These are phyloP conservation scores for Atractosteus spatula DNA, from an alignment of 2,113 vertebrate genomes.

Conservation along the genomic window DNA sequence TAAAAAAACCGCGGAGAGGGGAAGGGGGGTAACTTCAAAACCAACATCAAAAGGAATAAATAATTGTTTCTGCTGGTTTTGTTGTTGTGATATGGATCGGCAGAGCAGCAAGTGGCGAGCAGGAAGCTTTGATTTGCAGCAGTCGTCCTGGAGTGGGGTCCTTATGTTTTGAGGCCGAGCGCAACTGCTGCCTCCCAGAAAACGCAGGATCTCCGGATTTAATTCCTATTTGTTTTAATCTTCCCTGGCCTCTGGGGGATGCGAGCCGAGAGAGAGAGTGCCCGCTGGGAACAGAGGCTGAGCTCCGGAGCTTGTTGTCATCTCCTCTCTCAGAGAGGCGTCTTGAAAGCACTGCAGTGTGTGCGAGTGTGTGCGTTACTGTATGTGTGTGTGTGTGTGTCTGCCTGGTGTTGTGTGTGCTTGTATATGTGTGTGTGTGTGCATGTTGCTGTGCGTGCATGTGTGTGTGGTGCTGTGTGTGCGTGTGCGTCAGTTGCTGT, in stretches of 20 bases:
- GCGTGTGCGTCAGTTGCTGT: too few species aligned
- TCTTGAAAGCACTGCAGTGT: conserved; percentile 19
- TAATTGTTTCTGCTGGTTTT: conserved; percentile 98
- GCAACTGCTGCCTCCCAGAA: conserved; percentile 76
- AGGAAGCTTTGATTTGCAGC: conserved; percentile 93
- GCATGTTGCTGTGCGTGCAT: not conserved
- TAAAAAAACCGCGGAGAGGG: conserved; percentile 52
- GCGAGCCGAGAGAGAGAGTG: conserved; percentile 68
- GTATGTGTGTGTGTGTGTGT: too few species aligned
- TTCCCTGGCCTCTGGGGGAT: conserved; percentile 78
- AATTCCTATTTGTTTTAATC: conserved; percentile 99
- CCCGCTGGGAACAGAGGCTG: conserved; percentile 65
- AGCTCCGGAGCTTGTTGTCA: conserved; percentile 61
- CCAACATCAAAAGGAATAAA: conserved; percentile 99
- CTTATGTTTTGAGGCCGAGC: conserved; percentile 83
- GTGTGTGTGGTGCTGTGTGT: not conserved
- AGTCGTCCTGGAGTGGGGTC: conserved; percentile 86
- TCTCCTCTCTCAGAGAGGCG: conserved; percentile 3
- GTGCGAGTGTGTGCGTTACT: not conserved
- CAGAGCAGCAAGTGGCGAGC: conserved; percentile 92
- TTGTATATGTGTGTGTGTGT: too few species aligned
- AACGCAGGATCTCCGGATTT: conserved; percentile 87
- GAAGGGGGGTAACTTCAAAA: conserved; percentile 74
- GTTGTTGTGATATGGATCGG: conserved; percentile 96
- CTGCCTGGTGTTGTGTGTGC: not conserved